Evolutionary conservation across 2,113 vertebrate genomes (phyloP).

Genomic region (Ctenomys sociabilis): DNA sequence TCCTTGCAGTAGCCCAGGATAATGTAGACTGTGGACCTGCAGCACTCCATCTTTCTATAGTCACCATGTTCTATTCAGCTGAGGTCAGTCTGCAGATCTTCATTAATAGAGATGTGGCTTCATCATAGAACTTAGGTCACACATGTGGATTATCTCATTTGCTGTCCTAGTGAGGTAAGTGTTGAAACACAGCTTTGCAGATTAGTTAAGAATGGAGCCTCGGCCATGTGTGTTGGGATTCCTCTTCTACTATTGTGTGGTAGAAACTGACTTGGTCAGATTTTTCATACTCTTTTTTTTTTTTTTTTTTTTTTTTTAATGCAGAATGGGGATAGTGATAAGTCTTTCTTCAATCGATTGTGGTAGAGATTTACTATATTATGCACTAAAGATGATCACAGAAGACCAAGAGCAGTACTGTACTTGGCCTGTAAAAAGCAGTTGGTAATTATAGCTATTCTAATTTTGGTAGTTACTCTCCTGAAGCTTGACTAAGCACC

Average conservation of each 20-base stretch:
- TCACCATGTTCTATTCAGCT: not conserved
- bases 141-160: not conserved
- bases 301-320: too few species aligned
- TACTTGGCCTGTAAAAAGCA: too few species aligned
- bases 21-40: not conserved
- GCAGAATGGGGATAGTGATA: too few species aligned
- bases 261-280: not conserved
- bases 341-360: too few species aligned
- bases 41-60: not conserved
- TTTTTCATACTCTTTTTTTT: not conserved
- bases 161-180: not conserved
- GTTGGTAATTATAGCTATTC: too few species aligned
- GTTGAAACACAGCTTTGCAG: not conserved
- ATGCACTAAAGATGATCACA: too few species aligned
- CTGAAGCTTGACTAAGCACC: too few species aligned
- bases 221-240: not conserved
- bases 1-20: not conserved
- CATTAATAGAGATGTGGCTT: not conserved
- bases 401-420: too few species aligned
- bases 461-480: too few species aligned
- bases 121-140: not conserved
- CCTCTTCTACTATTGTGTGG: not conserved
- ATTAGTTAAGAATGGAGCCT: not conserved
- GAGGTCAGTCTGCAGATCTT: not conserved
- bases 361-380: too few species aligned